Evolutionary conservation across 1,140 invertebrate genomes (phyloP), one percentile per base, ranked within the genome.

Genomic region (Helicoverpa armigera): DNA sequence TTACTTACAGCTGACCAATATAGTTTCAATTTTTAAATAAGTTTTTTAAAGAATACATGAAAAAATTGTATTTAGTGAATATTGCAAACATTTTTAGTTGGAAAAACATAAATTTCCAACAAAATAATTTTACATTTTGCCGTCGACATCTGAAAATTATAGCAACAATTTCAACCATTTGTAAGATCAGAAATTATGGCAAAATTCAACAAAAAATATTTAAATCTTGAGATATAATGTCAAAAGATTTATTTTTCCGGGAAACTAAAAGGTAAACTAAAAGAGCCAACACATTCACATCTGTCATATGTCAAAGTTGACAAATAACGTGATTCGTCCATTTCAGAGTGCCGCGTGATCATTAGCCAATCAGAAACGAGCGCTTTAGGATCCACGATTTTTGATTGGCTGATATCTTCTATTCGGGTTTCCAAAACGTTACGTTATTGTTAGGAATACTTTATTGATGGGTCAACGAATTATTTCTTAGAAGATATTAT

Each of bases 251-350:
- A 48, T 51, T 69, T 16, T 53, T 61, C 35, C 54, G 56, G 54
- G 65, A 72, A 60, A 79, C 65, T 65, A 43, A 77, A 74, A 18
- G 13, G 9, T 11, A 60, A 48, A 48, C 13, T 10, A 48, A 67
- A 43, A 77, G 61, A 77, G n/a, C 48, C 61, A 77, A 65, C 75
- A 67, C 50, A 67, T 77, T 67, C 50, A 77, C 60, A 77, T 77
- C 61, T 77, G 75, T 67, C 50, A 35, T 65, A 65, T 29, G 16
- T 63, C 73, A 58, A 70, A 73, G 10, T 16, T 65, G 48, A 65
- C 48, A 48, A 65, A 51, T 54, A 53, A 67, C 63, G 50, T 77
- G 61, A 54, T 77, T 56, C 29, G 29, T 76, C 60, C 60, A 18
- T 65, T 53, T 18, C 4, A 67, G 29, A 23, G 5, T 13, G n/a